Percentiles rank a stretch among this genome's conserved stretches.
These are phyloP conservation scores for Dilophus febrilis DNA, from an alignment of 2,888 invertebrate species.

Conservation along the genomic window DNA sequence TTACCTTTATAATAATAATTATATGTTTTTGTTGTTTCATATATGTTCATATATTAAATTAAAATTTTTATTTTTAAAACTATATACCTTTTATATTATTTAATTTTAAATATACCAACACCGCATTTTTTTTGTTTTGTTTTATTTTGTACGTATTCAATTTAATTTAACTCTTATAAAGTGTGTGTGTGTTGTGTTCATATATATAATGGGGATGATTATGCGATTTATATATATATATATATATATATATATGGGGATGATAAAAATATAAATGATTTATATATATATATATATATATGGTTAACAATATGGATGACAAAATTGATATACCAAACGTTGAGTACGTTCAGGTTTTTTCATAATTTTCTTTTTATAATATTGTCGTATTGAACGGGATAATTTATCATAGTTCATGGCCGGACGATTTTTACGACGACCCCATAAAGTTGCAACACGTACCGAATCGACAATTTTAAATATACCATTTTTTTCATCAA, in stretches of 20 bases:
- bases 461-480: constrained; percentile 99
- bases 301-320: constrained; percentile 71
- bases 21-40: no score
- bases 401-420: constrained; percentile 99
- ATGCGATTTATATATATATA: constrained; percentile 1
- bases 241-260: background rate
- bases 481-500: constrained; percentile 84
- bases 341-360: constrained; percentile 98
- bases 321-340: constrained; percentile 96
- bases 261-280: background rate
- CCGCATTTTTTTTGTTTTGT: no score
- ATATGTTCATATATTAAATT: no score
- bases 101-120: no score
- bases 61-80: no score
- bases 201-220: no score
- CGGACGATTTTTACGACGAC: constrained; percentile 91
- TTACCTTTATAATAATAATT: no score
- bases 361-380: constrained; percentile 99
- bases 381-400: constrained; percentile 91
- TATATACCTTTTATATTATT: no score
- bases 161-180: constrained; percentile 1
- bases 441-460: constrained; percentile 94
- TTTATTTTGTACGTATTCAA: constrained; percentile 1
- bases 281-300: constrained; percentile 1
- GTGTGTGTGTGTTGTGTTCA: no score